These are phyloP conservation scores for Sipunculus nudus DNA, from an alignment of 2,888 invertebrate genomes.

Conservation along the genomic window DNA sequence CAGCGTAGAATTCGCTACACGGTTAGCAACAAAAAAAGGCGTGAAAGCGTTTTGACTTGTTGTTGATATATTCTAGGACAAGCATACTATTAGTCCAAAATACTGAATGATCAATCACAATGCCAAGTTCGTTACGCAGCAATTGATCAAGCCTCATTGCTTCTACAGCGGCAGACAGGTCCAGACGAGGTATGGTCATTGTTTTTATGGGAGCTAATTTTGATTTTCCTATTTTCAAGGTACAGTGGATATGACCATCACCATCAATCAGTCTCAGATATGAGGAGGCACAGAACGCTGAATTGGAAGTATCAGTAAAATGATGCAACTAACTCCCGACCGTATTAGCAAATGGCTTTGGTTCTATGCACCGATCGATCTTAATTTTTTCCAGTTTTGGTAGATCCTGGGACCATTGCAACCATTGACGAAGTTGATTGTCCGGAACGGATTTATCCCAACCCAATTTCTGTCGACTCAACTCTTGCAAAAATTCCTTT, in stretches of 20 bases:
- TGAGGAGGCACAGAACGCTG: background rate
- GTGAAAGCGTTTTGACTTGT: no score
- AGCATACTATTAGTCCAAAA: no score
- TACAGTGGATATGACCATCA: background rate
- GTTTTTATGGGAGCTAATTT: background rate
- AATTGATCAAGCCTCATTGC: no score
- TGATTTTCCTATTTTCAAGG: background rate
- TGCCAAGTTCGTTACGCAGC: no score
- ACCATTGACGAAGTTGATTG: background rate
- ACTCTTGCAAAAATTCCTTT: background rate
- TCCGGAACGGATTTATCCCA: background rate
- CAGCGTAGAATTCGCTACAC: no score
- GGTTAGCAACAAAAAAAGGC: no score
- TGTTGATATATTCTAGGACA: no score
- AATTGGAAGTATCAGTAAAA: background rate
- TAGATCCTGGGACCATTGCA: background rate
- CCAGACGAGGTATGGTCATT: background rate
- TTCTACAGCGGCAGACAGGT: background rate
- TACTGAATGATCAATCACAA: no score
- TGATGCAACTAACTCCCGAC: background rate
- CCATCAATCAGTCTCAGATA: background rate
- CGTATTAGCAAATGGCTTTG: background rate
- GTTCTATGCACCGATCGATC: background rate
- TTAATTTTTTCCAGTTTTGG: background rate
- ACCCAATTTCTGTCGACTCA: background rate